A percentile compares a stretch with the other conserved stretches of the same genome.
Conservation (phyloP, 2,797 vertebrate genomes). For the Hemitrygon akajei region DNA sequence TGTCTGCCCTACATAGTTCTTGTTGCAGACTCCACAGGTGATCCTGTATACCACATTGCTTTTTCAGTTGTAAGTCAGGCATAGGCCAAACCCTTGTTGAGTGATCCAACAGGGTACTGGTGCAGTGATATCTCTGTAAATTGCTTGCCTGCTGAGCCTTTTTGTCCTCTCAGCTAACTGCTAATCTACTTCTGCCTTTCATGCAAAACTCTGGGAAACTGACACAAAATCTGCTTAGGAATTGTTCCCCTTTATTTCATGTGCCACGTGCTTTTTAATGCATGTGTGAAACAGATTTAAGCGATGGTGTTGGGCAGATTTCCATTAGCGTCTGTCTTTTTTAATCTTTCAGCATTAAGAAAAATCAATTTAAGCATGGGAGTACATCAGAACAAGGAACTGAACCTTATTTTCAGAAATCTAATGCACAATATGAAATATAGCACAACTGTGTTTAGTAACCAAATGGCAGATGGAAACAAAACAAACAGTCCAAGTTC, state of each 20-base stretch:
- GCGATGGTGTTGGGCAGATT: not conserved
- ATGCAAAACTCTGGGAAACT: not conserved
- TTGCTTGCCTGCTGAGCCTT: not conserved
- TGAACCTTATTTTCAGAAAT: not conserved
- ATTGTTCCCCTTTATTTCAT: not conserved
- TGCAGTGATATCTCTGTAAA: not conserved
- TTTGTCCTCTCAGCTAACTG: not conserved
- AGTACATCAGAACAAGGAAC: not conserved
- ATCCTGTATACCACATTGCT: too few species aligned
- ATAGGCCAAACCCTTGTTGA: too few species aligned
- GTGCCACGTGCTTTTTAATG: not conserved
- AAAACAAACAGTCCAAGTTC: not conserved
- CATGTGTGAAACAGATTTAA: slow-evolving; percentile 24
- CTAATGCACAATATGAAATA: not conserved
- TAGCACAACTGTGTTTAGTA: too few species aligned
- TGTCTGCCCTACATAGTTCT: too few species aligned
- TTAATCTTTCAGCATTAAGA: not conserved
- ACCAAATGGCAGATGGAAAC: not conserved
- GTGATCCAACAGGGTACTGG: not conserved
- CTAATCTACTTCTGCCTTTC: not conserved
- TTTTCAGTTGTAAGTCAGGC: too few species aligned
- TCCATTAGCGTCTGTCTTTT: not conserved
- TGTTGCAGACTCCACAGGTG: too few species aligned
- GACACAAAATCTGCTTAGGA: not conserved
- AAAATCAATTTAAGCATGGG: not conserved